Evolutionary conservation across 1,140 invertebrate species (phyloP), one percentile per base, ranked within the genome.

Genomic region (Leucophenga varia): DNA sequence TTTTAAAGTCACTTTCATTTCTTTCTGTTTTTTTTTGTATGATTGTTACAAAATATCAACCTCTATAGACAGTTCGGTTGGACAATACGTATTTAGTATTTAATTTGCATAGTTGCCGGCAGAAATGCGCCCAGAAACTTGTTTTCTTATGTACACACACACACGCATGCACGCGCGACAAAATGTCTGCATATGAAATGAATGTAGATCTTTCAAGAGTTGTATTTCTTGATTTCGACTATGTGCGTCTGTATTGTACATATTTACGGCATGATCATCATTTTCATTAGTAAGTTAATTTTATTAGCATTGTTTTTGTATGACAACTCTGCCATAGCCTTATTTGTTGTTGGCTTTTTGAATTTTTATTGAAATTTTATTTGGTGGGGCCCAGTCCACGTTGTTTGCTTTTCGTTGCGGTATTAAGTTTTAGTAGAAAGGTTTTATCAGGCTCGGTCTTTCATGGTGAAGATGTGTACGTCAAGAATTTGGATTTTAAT

Each of bases 271-370:
- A 37, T 43, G 58, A 65, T 64, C 57, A 64, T 64, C 32, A 55
- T 41, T n/a, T 64, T 64, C 61, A 64, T 64, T 64, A 64, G 61
- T 56, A 52, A 65, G 61, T 64, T 64, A 64, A 64, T 64, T 64
- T 65, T 61, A 65, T 65, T 61, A 64, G 35, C 43, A 34, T 37
- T 40, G 40, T 48, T 55, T 61, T 64, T 61, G 61, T 52, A 51
- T 59, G 39, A 42, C 49, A 52, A 42, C n/a, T 38, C 32, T 21
- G 16, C 18, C 37, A 43, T 19, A 47, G 22, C 44, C 40, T 43
- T 32, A 50, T 34, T 30, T 41, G 50, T 55, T 50, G 40, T 42
- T 38, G n/a, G n/a, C n/a, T n/a, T n/a, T n/a, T n/a, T n/a, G n/a
- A n/a, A 13, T 30, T 53, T 61, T 47, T 44, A 44, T 19, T 50